phyloP scores from a whole-genome alignment of 1,140 invertebrate genomes.

The Drosophila pseudoobscura region DNA sequence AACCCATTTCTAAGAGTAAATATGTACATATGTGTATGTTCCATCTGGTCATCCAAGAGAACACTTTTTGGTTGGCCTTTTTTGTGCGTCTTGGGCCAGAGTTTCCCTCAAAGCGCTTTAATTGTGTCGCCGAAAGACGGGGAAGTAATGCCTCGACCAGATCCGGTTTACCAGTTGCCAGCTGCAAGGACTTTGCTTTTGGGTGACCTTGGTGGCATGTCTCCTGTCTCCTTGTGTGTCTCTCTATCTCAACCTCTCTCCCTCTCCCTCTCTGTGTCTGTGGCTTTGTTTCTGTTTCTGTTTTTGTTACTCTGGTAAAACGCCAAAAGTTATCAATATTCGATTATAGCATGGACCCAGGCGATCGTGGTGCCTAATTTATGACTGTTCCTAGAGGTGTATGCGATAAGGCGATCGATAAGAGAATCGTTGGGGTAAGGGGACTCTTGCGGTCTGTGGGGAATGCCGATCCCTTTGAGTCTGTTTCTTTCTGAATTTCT shows the following conservation, averaged over 20 bases:
- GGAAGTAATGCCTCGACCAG: slow-evolving; percentile 36
- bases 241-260: background rate
- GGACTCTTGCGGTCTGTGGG: background rate
- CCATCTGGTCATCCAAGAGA: slow-evolving; percentile 9
- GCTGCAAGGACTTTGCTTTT: slow-evolving; percentile 45
- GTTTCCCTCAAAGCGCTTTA: slow-evolving; percentile 51
- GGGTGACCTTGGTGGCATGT: slow-evolving; percentile 23
- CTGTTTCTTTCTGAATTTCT: background rate
- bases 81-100: slow-evolving; percentile 31
- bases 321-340: slow-evolving; percentile 52
- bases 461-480: slow-evolving; percentile 7
- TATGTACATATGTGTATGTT: too few species aligned
- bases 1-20: too few species aligned
- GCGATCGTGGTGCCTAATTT: slow-evolving; percentile 49
- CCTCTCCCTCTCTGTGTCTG: background rate
- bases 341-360: slow-evolving; percentile 49
- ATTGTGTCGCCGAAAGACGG: slow-evolving; percentile 37
- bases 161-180: slow-evolving; percentile 38
- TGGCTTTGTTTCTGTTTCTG: background rate
- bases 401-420: slow-evolving; percentile 53
- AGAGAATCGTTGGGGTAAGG: slow-evolving; percentile 33
- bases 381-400: slow-evolving; percentile 57
- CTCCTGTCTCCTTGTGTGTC: slow-evolving; percentile 3
- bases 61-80: slow-evolving; percentile 33
- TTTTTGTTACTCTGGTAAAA: slow-evolving; percentile 5